A percentile compares a stretch with the other conserved stretches of the same genome.
Conservation (phyloP, 1,140 invertebrate species). For the Megalonaias nervosa region DNA sequence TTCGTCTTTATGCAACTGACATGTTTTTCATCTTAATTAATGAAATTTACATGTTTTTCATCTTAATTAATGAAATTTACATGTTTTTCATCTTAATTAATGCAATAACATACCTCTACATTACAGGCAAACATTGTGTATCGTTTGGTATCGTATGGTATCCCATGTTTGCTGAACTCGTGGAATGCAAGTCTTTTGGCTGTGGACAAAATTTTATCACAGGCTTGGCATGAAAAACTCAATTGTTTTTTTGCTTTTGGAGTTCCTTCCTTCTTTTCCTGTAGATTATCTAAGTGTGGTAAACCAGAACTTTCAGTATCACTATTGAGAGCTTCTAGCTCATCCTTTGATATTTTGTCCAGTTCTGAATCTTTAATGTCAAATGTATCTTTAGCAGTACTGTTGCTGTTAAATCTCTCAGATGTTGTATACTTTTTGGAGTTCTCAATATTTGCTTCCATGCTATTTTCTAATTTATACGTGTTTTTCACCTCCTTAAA, state of each 20-base stretch:
- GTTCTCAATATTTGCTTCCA: background rate
- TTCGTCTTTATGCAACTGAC: too few species aligned
- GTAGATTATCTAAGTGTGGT: background rate
- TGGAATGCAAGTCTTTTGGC: slow-evolving; percentile 26
- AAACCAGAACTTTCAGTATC: background rate
- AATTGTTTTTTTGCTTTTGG: slow-evolving; percentile 7
- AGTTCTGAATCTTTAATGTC: background rate
- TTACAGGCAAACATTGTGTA: slow-evolving; percentile 17
- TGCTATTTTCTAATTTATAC: background rate
- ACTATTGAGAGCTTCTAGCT: background rate
- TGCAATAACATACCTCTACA: slow-evolving; percentile 1
- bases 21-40: too few species aligned
- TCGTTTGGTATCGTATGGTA: slow-evolving; percentile 21
- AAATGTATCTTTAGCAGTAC: background rate
- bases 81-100: too few species aligned
- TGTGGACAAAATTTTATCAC: slow-evolving; percentile 22
- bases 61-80: too few species aligned
- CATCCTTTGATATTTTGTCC: background rate
- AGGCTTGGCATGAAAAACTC: slow-evolving; percentile 19
- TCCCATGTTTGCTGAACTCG: slow-evolving; percentile 36
- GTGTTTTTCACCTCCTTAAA: background rate
- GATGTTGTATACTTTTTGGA: slow-evolving; percentile 1
- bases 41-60: too few species aligned
- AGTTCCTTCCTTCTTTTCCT: background rate
- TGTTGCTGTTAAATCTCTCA: background rate